Evolutionary conservation across 2,888 invertebrate genomes (phyloP), one percentile per base, ranked within the genome.

Genomic region (Lathronympha strigana): DNA sequence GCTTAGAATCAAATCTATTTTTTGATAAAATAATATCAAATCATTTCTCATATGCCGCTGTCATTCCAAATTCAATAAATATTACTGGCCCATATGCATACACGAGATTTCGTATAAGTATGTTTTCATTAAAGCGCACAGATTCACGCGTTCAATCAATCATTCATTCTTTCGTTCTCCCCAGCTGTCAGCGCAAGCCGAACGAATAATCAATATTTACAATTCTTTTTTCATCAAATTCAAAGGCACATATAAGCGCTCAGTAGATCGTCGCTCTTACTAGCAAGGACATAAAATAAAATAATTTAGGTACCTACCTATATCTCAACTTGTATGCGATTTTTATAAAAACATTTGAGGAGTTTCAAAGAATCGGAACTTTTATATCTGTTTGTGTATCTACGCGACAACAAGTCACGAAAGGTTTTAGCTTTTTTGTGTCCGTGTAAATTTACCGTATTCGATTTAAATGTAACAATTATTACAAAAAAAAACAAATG

Each of bases 201-300:
- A 58, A 58, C 51, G 53, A 66, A 66, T 50, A 50, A 57, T 60
- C 45, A 60, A 60, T 66, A 54, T 66, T 66, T 54, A 66, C 53
- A 51, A 58, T 60, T 60, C 60, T 60, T 60, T 49, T 60, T 45
- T 55, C 54, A 47, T 49, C 33, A 64, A 58, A 47, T 51, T 28
- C 47, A 33, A 50, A 50, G 40, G 9, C 0, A 6, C 13, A 9
- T n/a, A n/a, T n/a, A n/a, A n/a, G n/a, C 15, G 36, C 36, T 36
- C 1, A n/a, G 5, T 36, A 15, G n/a, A 36, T 6, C 9, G 45
- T 45, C 21, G 4, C 9, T 45, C 2, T 21, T 21, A 45, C 19
- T 21, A 13, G 21, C 45, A 40, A 40, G 40, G 8, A 40, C 8
- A 36, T 1, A 17, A 15, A 19, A 3, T 17, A 17, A 40, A n/a